A percentile compares a stretch with the other conserved stretches of the same genome.
Conservation (phyloP, 2,888 invertebrate species). For the Eudasyphora cyanicolor region DNA sequence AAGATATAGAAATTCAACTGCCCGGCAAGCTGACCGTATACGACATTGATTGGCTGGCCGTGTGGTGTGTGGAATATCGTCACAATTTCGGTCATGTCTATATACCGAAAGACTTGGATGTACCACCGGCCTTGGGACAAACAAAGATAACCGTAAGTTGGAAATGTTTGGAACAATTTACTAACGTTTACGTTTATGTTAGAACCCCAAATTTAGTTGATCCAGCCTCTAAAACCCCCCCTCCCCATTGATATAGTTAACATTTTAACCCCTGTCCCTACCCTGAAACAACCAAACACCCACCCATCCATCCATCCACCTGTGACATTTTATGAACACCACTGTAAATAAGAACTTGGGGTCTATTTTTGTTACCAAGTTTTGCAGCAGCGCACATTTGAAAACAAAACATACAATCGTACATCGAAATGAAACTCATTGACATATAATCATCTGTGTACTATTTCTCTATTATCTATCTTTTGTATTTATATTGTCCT, state of each 20-base stretch:
- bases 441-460: constrained; percentile 25
- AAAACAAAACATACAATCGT: background rate
- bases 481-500: constrained; percentile 49
- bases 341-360: no score
- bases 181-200: constrained; percentile 35
- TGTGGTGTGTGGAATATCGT: constrained; percentile 94
- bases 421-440: background rate
- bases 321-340: no score
- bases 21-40: constrained; percentile 92
- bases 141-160: constrained; percentile 92
- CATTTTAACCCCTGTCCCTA: background rate
- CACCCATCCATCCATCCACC: no score
- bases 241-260: constrained; percentile 6
- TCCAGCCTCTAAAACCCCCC: background rate
- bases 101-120: constrained; percentile 92
- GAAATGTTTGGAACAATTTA: constrained; percentile 58
- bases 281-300: background rate
- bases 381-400: background rate
- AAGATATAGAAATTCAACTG: constrained; percentile 94
- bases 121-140: constrained; percentile 94
- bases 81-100: constrained; percentile 95
- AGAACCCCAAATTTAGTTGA: constrained; percentile 17
- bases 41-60: constrained; percentile 94
- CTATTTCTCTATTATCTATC: constrained; percentile 44
- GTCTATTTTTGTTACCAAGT: background rate